Evolutionary conservation across 2,113 vertebrate species (phyloP), one percentile per base, ranked within the genome.

Genomic region (Bubo blakistoni): DNA sequence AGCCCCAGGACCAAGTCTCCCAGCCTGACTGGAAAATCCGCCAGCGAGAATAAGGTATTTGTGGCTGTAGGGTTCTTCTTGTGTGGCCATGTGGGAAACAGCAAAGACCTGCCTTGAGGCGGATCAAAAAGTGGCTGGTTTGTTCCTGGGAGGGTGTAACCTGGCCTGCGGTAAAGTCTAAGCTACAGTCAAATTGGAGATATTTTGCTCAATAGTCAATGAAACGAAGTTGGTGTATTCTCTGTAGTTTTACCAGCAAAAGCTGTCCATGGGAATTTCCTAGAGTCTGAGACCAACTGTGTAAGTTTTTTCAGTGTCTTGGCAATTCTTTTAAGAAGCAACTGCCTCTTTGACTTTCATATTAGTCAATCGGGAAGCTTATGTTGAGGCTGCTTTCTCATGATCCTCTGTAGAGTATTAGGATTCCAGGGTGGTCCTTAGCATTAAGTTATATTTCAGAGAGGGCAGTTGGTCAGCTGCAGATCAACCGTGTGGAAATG

Each of bases 31-130:
- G 96, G 98, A 55, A 99, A 99, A 97, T 97, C 98, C 7, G 95
- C 91, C 88, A 97, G 97, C 17, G 98, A 99, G 30, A 99, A 98
- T 90, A 99, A 99, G 99, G 99, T 99, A 93, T 40, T 16, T 6
- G 15, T 49, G 76, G 30, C 51, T 6, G 7, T 3, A 12, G 61
- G 25, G 1, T 15, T 30, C 27, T 9, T 8, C 18, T 5, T 6
- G 1, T 1, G 5, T 0, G 4, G 51, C 2, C 0, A 0, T 7
- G 5, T 7, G 54, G 32, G 54, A 11, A 46, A 0, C 36, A 13
- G 34, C 25, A 2, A 16, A n/a, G 26, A 10, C 18, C 22, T 52
- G 70, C 59, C 44, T 14, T 6, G 15, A 12, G 20, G 4, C 2
- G 42, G 25, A 1, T 4, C 17, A 47, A 22, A 3, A 38, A 52